Base-by-base conservation (phyloP, 2,888 invertebrate species). In the Malthinus seriepunctatus region DNA sequence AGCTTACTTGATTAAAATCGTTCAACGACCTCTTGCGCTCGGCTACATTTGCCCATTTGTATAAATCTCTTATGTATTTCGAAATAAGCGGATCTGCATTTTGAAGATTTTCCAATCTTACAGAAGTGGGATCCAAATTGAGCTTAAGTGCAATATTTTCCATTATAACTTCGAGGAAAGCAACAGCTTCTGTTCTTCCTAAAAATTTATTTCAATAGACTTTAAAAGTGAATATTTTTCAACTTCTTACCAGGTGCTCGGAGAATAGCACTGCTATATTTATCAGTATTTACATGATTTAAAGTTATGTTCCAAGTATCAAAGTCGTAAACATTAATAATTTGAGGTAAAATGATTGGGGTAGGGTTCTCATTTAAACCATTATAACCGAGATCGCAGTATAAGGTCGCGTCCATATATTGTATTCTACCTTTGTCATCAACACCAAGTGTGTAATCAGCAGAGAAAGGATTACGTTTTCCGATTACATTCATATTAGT, bases 401-500 rank as follows among this genome's bases (percentile, higher is more conserved):
- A 85, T 15, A 84, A 68, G n/a, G 77, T 77, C 44, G 79, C 80
- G 51, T 85, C 82, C 23, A 93, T 65, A 52, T 86, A 86, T 48
- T 88, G 85, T 48, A 91, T 88, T 51, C 84, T 83, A 1, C 91
- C 91, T 0, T 82, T 76, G 31, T 82, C 77, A 67, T 86, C 81
- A 0, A 86, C 82, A 3, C 83, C 87, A 9, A 87, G 86, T 72
- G 89, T 87, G 72, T 89, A 92, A 59, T 87, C 84, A 3, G 82
- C 78, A 6, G 80, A 82, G 45, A 81, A 79, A 0, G 89, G 83
- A 54, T 81, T 77, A 12, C 91, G 80, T 71, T 88, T 89, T 1
- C 92, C 92, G 0, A 87, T 69, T 3, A 84, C 78, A 46, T 84
- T 81, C 86, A 93, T 88, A 70, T 88, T 91, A 10, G 86, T 84